phyloP scores from a whole-genome alignment of 1,140 invertebrate genomes.

The Drosophila auraria region DNA sequence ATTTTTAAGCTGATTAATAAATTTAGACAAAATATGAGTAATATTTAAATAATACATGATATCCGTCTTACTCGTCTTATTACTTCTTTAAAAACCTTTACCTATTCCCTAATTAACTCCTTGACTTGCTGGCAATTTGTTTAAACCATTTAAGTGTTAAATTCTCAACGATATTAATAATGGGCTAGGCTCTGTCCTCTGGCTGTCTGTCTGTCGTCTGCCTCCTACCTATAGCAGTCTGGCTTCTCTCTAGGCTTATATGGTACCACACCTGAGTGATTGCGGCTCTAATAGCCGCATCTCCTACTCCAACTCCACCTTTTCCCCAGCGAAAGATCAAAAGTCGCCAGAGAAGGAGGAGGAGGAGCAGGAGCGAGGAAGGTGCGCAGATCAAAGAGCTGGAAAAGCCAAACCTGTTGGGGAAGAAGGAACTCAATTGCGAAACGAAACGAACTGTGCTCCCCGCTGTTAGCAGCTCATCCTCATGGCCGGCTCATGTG shows the following conservation, averaged over 20 bases:
- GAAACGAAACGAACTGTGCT: conserved; percentile 39
- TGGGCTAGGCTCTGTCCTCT: conserved; percentile 31
- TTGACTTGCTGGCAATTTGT: conserved; percentile 20
- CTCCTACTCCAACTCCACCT: conserved; percentile 42
- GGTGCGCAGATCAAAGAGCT: conserved; percentile 45
- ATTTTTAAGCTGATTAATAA: no score
- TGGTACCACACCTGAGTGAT: conserved; percentile 68
- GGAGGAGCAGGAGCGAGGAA: conserved; percentile 3
- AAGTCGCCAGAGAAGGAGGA: conserved; percentile 44
- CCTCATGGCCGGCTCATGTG: conserved; percentile 37
- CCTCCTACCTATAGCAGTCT: conserved; percentile 9
- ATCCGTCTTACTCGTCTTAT: not conserved
- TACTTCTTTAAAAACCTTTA: not conserved
- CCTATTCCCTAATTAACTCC: conserved; percentile 1
- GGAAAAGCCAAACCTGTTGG: conserved; percentile 45
- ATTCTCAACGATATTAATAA: conserved; percentile 57
- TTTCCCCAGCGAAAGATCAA: conserved; percentile 58
- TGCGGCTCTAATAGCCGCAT: conserved; percentile 73
- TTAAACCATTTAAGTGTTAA: conserved; percentile 41
- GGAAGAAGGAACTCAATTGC: conserved; percentile 52
- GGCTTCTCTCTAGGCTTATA: conserved; percentile 34
- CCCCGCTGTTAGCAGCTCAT: conserved; percentile 37
- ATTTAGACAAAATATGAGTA: not conserved
- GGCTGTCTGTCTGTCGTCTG: not conserved
- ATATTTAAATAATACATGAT: not conserved